A percentile compares a stretch with the other conserved stretches of the same genome.
Conservation (phyloP, 2,888 invertebrate species). For the Sicus ferrugineus region DNA sequence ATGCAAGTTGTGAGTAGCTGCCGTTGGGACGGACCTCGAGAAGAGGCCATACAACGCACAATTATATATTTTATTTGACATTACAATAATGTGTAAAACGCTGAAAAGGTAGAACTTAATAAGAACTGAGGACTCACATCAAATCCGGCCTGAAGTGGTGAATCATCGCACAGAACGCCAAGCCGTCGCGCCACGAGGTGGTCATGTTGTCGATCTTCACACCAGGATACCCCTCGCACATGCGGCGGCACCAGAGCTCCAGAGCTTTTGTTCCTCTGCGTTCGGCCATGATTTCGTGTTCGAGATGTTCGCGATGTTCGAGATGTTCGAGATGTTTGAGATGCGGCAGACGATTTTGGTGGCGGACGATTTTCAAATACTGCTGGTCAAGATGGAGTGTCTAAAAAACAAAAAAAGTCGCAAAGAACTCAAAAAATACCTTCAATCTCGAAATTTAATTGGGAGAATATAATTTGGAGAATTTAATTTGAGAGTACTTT, state of each 20-base stretch:
- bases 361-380: background rate
- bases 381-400: background rate
- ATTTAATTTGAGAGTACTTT: too few species aligned
- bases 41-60: too few species aligned
- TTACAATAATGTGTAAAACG: too few species aligned
- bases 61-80: too few species aligned
- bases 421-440: background rate
- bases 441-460: background rate
- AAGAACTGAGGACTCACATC: too few species aligned
- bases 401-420: background rate
- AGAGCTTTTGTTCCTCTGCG: conserved; percentile 87
- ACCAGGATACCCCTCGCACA: conserved; percentile 88
- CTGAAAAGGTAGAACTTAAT: too few species aligned
- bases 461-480: too few species aligned
- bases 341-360: too few species aligned
- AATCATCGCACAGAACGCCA: conserved; percentile 95
- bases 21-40: too few species aligned
- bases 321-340: background rate
- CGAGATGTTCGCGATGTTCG: background rate
- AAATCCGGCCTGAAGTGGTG: conserved; percentile 95
- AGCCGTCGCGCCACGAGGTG: conserved; percentile 92
- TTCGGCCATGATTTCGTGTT: conserved; percentile 78
- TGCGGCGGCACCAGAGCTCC: conserved; percentile 90
- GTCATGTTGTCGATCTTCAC: conserved; percentile 95
- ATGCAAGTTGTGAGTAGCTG: too few species aligned